Evolutionary conservation across 2,113 vertebrate species (phyloP).

Genomic region (Albula goreensis): DNA sequence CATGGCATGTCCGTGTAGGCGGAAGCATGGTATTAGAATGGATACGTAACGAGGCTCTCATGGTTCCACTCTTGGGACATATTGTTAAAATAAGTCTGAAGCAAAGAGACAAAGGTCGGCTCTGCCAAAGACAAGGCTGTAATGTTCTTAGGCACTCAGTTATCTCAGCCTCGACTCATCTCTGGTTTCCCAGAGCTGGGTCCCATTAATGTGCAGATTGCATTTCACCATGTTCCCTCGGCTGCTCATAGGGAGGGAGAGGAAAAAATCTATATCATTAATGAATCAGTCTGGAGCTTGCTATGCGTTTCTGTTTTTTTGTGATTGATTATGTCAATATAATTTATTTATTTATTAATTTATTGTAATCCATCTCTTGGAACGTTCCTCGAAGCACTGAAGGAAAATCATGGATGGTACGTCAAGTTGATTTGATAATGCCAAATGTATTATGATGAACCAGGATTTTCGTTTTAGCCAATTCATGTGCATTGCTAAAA

Average conservation of each 20-base stretch:
- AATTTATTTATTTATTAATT: not conserved
- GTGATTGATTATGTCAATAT: not conserved
- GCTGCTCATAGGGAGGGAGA: not conserved
- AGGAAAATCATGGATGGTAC: not conserved
- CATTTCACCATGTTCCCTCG: not conserved
- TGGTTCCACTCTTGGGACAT: not conserved
- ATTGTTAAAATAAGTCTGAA: not conserved
- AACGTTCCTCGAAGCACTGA: not conserved
- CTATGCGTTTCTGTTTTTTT: constrained; percentile 4
- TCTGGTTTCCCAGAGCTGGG: not conserved
- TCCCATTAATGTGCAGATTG: not conserved
- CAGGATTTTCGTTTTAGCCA: not conserved
- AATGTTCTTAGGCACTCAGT: not conserved
- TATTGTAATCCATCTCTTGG: not conserved
- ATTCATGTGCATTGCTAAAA: not conserved
- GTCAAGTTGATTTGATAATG: too few relatives aligned
- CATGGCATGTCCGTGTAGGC: not conserved
- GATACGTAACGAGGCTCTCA: not conserved
- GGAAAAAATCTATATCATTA: not conserved
- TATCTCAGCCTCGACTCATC: not conserved
- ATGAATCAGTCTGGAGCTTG: not conserved
- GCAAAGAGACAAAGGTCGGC: not conserved
- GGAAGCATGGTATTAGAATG: not conserved
- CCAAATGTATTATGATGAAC: not conserved
- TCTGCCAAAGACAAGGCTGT: not conserved